Conservation (phyloP, 92 coral and sea anemone genomes). For the Isaurus tuberculatus region DNA sequence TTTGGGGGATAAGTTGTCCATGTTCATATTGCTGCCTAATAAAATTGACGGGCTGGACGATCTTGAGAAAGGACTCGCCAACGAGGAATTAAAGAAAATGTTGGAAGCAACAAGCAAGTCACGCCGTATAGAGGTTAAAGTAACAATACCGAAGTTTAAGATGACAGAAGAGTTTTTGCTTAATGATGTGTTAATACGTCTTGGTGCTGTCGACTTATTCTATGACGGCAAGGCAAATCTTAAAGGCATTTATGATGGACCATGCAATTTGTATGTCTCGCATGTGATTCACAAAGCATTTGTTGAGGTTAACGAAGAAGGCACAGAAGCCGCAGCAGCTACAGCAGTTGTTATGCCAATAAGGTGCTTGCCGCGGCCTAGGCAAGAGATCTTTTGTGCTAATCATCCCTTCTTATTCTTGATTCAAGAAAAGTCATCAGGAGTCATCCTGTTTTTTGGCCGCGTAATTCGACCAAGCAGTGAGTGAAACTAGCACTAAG, state of each 20-base stretch:
- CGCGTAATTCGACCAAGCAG: constrained; percentile 70
- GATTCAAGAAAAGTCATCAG: constrained; percentile 70
- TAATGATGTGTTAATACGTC: constrained; percentile 55
- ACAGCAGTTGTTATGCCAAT: constrained; percentile 70
- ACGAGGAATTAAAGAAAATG: constrained; percentile 53
- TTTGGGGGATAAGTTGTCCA: constrained; percentile 69
- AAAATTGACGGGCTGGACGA: constrained; percentile 70
- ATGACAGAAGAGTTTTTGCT: constrained; percentile 71
- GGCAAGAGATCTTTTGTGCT: constrained; percentile 66
- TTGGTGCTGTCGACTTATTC: constrained; percentile 85
- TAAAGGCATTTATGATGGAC: constrained; percentile 64
- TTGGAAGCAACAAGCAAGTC: constrained; percentile 40
- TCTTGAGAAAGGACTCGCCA: constrained; percentile 72
- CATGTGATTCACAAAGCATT: constrained; percentile 82
- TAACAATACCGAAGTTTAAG: constrained; percentile 85
- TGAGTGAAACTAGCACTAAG: neutral
- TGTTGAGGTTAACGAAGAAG: constrained; percentile 93
- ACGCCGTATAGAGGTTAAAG: constrained; percentile 62
- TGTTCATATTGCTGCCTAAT: constrained; percentile 85
- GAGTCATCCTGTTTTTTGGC: constrained; percentile 79
- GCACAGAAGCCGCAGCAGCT: constrained; percentile 97
- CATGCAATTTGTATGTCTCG: constrained; percentile 74
- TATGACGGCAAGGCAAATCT: constrained; percentile 69
- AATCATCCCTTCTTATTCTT: constrained; percentile 91
- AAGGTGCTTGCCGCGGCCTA: constrained; percentile 36